These are phyloP conservation scores for Streblospio benedicti DNA, from an alignment of 1,140 invertebrate genomes.

Conservation along the genomic window DNA sequence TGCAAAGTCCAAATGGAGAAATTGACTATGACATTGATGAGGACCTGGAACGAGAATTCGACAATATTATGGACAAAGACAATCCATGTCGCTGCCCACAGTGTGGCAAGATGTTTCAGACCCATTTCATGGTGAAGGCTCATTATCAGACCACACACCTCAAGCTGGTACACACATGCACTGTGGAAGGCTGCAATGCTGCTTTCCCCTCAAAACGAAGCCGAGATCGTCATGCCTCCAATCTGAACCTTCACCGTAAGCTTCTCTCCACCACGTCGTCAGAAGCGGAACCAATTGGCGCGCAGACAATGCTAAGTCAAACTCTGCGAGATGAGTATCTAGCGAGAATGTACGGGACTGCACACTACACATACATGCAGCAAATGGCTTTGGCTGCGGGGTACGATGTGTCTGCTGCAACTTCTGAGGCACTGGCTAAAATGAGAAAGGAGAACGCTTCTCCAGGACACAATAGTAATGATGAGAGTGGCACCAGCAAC, in stretches of 20 bases:
- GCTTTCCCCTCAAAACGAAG: conserved; percentile 90
- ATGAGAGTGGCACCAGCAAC: too few species aligned
- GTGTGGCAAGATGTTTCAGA: conserved; percentile 88
- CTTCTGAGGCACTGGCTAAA: background rate
- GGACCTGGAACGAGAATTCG: too few species aligned
- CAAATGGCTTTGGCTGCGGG: background rate
- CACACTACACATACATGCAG: background rate
- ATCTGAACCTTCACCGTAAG: conserved; percentile 70
- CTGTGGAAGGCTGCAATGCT: conserved; percentile 89
- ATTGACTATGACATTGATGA: too few species aligned
- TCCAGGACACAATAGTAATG: too few species aligned
- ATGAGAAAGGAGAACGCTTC: background rate
- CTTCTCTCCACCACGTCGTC: conserved; percentile 28
- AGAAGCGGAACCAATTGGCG: background rate
- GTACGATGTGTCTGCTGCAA: too few species aligned
- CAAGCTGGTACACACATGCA: conserved; percentile 92
- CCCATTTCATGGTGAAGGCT: conserved; percentile 87
- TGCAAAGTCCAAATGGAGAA: too few species aligned
- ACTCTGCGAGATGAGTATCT: conserved; percentile 13
- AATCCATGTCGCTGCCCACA: conserved; percentile 78
- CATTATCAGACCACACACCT: conserved; percentile 94
- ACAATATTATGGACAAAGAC: conserved; percentile 72
- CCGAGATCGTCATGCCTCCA: conserved; percentile 83
- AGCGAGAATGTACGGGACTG: conserved; percentile 11
- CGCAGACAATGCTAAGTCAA: background rate